Percentiles rank a stretch among this genome's conserved stretches.
Conservation (phyloP, 2,888 invertebrate genomes). For the Osedax frankpressi region DNA sequence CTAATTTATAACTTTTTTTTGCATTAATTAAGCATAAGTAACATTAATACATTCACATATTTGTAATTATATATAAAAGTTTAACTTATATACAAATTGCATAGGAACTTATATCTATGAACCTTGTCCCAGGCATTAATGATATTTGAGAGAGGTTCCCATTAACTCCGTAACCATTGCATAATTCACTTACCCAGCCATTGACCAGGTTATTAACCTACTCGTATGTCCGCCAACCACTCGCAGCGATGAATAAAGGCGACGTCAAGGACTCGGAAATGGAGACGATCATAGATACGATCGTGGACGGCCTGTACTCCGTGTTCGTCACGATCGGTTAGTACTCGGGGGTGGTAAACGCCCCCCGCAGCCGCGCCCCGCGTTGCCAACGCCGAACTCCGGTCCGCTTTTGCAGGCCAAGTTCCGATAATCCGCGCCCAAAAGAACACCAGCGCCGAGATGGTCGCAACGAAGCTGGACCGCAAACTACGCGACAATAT, state of each 20-base stretch:
- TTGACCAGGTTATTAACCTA: too few relatives aligned
- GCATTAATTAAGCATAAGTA: neutral
- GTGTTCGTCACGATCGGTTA: constrained; percentile 88
- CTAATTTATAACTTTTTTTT: neutral
- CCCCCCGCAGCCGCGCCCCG: constrained; percentile 75
- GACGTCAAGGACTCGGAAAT: constrained; percentile 89
- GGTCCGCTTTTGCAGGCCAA: constrained; percentile 55
- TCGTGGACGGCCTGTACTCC: constrained; percentile 91
- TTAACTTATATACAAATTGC: too few relatives aligned
- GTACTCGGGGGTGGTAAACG: constrained; percentile 52
- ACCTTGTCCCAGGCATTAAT: too few relatives aligned
- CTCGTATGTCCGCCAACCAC: too few relatives aligned
- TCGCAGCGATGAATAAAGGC: constrained; percentile 74
- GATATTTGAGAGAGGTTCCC: too few relatives aligned
- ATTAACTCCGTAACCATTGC: too few relatives aligned
- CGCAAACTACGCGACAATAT: constrained; percentile 91
- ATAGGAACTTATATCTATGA: too few relatives aligned
- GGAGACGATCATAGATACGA: constrained; percentile 78
- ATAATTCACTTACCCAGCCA: too few relatives aligned
- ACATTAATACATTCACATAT: too few relatives aligned
- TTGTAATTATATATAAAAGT: too few relatives aligned
- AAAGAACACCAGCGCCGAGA: constrained; percentile 90
- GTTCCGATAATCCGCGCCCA: constrained; percentile 84
- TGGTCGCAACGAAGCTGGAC: constrained; percentile 90
- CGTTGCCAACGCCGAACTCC: constrained; percentile 60